Conservation (phyloP, 1,140 invertebrate species). For the Trigoniulus corallinus region DNA sequence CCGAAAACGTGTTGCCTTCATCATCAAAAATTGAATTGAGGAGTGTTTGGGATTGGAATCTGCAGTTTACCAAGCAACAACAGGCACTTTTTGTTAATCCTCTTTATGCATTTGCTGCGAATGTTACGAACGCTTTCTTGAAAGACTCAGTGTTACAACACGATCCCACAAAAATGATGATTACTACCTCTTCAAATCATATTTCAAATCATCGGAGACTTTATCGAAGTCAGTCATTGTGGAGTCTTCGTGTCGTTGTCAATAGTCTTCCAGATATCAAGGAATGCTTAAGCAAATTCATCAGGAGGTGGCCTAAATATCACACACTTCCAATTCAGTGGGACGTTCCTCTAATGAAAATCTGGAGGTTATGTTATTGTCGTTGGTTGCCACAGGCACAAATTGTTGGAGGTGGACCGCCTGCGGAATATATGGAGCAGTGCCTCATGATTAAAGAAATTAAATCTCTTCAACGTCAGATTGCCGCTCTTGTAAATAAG, state of each 20-base stretch:
- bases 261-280: conserved; percentile 5
- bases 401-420: conserved; percentile 53
- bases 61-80: conserved; percentile 40
- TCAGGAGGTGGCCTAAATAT: conserved; percentile 9
- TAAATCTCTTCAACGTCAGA: conserved; percentile 3
- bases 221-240: not conserved
- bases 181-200: too few relatives aligned
- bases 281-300: not conserved
- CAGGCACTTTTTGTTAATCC: conserved; percentile 55
- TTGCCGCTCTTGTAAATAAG: not conserved
- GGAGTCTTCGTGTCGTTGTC: conserved; percentile 10
- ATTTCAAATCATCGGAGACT: not conserved
- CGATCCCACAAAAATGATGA: not conserved
- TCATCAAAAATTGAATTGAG: too few relatives aligned
- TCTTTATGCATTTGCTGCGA: conserved; percentile 33
- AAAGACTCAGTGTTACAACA: not conserved
- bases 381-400: conserved; percentile 69
- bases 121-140: not conserved
- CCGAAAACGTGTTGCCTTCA: conserved; percentile 35
- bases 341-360: conserved; percentile 39
- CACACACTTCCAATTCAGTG: conserved; percentile 23
- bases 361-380: conserved; percentile 82
- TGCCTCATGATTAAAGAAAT: conserved; percentile 11
- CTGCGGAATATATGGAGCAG: conserved; percentile 37
- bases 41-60: conserved; percentile 68